Conservation (phyloP, 2,113 vertebrate genomes). For the Grallaria varia region DNA sequence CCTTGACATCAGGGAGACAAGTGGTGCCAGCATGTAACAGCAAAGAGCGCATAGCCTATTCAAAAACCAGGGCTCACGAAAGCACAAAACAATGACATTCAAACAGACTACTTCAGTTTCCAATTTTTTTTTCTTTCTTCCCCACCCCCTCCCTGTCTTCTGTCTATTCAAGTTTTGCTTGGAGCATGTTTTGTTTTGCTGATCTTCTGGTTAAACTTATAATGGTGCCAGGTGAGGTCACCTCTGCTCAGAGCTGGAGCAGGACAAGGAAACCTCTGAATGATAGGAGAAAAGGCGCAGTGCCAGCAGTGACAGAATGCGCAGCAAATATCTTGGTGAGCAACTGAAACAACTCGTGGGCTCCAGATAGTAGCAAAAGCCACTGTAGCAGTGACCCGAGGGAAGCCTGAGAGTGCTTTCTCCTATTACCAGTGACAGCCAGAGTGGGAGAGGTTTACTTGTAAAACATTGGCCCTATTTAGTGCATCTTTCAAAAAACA, state of each 20-base stretch:
- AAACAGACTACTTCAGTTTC: neutral
- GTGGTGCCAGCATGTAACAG: neutral
- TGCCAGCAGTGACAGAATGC: neutral
- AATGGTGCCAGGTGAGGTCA: neutral
- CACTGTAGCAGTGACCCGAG: rapidly evolving
- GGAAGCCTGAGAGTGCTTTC: neutral
- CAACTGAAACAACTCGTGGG: neutral
- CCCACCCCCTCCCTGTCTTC: neutral
- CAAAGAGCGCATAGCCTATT: neutral
- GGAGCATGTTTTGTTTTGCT: neutral
- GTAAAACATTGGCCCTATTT: neutral
- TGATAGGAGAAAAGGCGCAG: neutral
- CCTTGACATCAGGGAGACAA: neutral
- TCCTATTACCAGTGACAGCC: neutral
- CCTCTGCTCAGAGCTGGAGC: neutral
- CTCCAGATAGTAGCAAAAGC: neutral
- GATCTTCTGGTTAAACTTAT: neutral
- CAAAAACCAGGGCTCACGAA: neutral
- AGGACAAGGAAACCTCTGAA: neutral
- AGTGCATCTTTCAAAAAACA: neutral
- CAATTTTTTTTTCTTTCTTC: neutral
- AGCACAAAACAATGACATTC: neutral
- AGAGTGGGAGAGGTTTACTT: neutral
- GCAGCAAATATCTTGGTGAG: neutral
- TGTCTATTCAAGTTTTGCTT: neutral